Percentiles rank a stretch among this genome's conserved stretches.
Conservation (phyloP, 2,797 vertebrate species). For the Paguma larvata region DNA sequence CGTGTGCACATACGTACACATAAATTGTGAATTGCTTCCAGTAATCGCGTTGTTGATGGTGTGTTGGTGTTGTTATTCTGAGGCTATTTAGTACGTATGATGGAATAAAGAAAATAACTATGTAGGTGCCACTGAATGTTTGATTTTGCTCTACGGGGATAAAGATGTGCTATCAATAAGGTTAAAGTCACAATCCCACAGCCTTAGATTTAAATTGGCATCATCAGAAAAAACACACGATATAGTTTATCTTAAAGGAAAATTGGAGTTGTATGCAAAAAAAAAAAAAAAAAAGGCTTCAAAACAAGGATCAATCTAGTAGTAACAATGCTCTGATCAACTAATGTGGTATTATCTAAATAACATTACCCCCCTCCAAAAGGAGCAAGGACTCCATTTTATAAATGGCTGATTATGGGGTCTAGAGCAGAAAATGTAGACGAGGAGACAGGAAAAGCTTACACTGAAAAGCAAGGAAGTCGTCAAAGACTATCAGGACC, state of each 20-base stretch:
- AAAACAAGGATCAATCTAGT: neutral
- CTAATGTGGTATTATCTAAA: neutral
- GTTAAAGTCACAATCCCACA: neutral
- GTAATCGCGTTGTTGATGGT: neutral
- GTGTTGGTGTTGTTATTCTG: neutral
- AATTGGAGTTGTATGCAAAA: neutral
- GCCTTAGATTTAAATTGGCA: neutral
- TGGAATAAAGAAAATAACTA: slow-evolving; percentile 28
- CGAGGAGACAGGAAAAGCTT: neutral
- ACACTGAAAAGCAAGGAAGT: neutral
- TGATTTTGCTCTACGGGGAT: neutral
- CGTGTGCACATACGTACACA: neutral
- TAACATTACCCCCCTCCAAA: neutral
- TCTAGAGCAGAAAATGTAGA: slow-evolving; percentile 3
- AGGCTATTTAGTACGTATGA: neutral
- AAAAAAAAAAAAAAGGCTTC: neutral
- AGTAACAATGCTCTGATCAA: neutral
- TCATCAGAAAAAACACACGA: neutral
- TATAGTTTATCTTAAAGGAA: slow-evolving; percentile 8
- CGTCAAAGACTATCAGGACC: neutral
- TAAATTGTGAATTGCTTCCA: neutral
- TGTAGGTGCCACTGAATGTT: neutral
- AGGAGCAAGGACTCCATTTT: neutral
- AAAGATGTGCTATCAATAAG: neutral
- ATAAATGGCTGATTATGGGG: neutral